Evolutionary conservation across 1,140 invertebrate genomes (phyloP), one percentile per base, ranked within the genome.

Genomic region (Drosophila arawakana): DNA sequence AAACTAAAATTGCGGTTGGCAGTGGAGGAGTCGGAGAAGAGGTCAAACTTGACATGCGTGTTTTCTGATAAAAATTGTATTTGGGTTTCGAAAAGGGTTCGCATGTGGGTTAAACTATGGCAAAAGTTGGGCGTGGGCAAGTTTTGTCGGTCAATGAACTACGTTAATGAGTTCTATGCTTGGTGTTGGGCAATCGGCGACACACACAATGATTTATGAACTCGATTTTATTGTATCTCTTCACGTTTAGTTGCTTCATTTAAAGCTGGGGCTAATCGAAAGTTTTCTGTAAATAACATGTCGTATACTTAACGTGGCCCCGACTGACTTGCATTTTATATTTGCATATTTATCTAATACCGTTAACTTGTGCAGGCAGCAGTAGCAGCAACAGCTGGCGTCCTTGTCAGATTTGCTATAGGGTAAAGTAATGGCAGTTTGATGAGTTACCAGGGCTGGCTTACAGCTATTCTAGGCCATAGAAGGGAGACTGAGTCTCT

Each of bases 301-400:
- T 78, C 79, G 72, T 78, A 78, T 81, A 73, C 78, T 66, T 76
- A 81, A 76, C 57, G 52, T 57, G 44, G 11, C 37, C 35, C 15
- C 10, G 43, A 72, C 62, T 69, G 69, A 66, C 67, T 68, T 73
- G 80, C 84, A 78, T 69, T 81, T 65, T 67, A 90, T 89, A 90
- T 89, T 89, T 89, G 81, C 84, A 89, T 89, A 90, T 89, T 79
- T 90, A 89, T 81, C 80, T 81, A 81, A 81, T 78, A 61, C 71
- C 43, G 58, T 70, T 84, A 73, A 73, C 77, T 73, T 47, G 60
- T 50, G 35, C 60, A 62, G 41, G 52, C 58, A 50, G 73, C 57
- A 21, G 11, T 43, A 49, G 74, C 13, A 77, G 69, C 70, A 68
- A 63, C 77, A 78, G 76, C 77, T 77, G 77, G 60, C 89, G 83